Base-by-base conservation (phyloP, 2,888 invertebrate genomes). In the Bembecia ichneumoniformis region DNA sequence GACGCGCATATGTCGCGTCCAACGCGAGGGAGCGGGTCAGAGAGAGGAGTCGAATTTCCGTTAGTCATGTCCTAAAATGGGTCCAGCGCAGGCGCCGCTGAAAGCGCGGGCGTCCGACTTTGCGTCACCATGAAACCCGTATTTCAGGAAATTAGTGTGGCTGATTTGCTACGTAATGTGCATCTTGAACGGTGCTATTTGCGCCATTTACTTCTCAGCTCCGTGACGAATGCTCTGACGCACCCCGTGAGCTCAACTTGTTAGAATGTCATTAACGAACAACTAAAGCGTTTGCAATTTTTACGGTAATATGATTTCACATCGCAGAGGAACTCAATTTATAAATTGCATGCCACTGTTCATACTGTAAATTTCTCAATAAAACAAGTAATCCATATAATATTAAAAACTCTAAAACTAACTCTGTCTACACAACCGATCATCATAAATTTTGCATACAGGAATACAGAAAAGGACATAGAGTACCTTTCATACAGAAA, bases 41-140 rank as follows among this genome's bases (percentile, higher is more conserved):
- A 82, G 76, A 81, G 82, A 81, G 86, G 87, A 83, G 83, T 89
- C 89, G 87, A 87, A 90, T 91, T 91, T 91, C 90, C 88, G 87
- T 88, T 88, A 88, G 89, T 90, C 88, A 89, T 91, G 90, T 90
- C 91, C 91, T 91, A 91, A 91, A 90, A 91, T 90, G 91, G 91
- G 88, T 83, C 82, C 87, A 88, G 78, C 82, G 77, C 82, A 83
- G 88, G 90, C 88, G 83, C 86, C 82, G 87, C 82, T 82, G 83
- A 82, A 82, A 81, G 86, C 83, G 84, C 83, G 87, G 84, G 86
- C 84, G 83, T 82, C 74, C 71, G 77, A 72, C 78, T 82, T 79
- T 83, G 71, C 86, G 86, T 87, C 86, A 86, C 80, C 71, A 71
- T 74, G 78, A 81, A 83, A 76, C 77, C 83, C 80, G 71, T 79